Percentiles rank a stretch among this genome's conserved stretches.
phyloP scores from a whole-genome alignment of 35 echinoderm and acorn worm species.

The Patiria miniata region DNA sequence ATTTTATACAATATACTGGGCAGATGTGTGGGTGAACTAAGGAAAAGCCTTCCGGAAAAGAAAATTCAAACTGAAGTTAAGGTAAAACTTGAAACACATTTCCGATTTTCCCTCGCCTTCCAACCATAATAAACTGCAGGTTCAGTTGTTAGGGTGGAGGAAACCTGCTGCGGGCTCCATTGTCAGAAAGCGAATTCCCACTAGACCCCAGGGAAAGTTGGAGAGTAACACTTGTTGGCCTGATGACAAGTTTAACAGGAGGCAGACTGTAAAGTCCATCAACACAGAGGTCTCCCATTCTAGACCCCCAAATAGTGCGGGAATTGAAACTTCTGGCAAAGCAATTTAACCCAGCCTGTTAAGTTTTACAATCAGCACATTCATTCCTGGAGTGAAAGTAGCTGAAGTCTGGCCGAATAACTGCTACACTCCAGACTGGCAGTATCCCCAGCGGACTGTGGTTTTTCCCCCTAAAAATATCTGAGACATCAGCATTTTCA shows the following conservation, averaged over 20 bases:
- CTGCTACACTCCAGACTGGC: neutral
- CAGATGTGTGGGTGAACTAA: too few species aligned
- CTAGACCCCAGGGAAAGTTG: neutral
- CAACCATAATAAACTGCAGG: too few species aligned
- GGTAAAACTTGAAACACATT: too few species aligned
- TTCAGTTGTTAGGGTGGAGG: neutral
- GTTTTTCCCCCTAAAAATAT: conserved; percentile 3
- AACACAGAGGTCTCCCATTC: neutral
- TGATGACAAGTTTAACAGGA: conserved; percentile 28
- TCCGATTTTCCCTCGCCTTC: too few species aligned
- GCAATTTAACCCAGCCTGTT: neutral
- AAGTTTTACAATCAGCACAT: neutral
- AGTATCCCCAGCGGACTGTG: neutral
- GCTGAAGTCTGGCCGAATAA: neutral
- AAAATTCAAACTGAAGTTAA: too few species aligned
- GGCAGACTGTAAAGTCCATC: conserved; percentile 27
- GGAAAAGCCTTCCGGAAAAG: too few species aligned
- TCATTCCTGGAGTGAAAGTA: conserved; percentile 12
- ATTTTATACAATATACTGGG: too few species aligned
- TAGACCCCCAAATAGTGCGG: neutral
- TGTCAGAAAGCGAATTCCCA: conserved; percentile 16
- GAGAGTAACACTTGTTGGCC: conserved; percentile 10
- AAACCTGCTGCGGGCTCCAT: neutral
- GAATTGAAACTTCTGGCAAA: conserved; percentile 28
- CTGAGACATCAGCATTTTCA: conserved; percentile 28